phyloP scores from a whole-genome alignment of 2,888 invertebrate genomes.

The Napeogenes sylphis region DNA sequence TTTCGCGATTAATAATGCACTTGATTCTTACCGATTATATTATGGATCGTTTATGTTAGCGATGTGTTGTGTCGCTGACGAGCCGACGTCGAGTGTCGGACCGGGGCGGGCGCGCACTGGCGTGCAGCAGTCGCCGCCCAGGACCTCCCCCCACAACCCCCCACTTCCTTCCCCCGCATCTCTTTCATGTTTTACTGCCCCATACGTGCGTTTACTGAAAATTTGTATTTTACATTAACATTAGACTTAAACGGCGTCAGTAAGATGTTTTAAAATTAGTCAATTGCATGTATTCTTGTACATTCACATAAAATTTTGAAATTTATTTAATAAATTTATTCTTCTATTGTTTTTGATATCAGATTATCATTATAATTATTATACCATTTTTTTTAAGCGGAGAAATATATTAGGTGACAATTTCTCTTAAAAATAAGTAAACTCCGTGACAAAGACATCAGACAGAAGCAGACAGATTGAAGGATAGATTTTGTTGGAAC shows the following conservation, averaged over 20 bases:
- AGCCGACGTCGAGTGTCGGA: slow-evolving; percentile 78
- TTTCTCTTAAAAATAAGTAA: too few relatives aligned
- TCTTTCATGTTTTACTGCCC: slow-evolving; percentile 39
- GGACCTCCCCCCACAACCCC: slow-evolving; percentile 34
- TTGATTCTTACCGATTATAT: slow-evolving; percentile 71
- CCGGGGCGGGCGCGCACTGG: slow-evolving; percentile 75
- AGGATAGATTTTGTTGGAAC: neutral
- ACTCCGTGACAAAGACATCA: too few relatives aligned
- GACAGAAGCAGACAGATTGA: too few relatives aligned
- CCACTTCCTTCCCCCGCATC: slow-evolving; percentile 48
- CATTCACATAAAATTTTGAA: too few relatives aligned
- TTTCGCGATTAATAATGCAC: slow-evolving; percentile 54
- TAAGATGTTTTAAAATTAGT: neutral
- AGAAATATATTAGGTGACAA: too few relatives aligned
- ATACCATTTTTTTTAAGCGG: too few relatives aligned
- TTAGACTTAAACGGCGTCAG: slow-evolving; percentile 2
- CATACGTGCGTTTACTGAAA: slow-evolving; percentile 14
- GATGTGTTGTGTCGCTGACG: slow-evolving; percentile 71
- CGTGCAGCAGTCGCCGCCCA: slow-evolving; percentile 42
- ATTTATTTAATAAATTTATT: too few relatives aligned
- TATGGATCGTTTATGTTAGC: slow-evolving; percentile 67
- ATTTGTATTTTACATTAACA: slow-evolving; percentile 16
- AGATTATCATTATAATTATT: too few relatives aligned
- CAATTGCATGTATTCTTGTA: too few relatives aligned
- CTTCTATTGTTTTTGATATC: too few relatives aligned